Evolutionary conservation across 1,140 invertebrate species (phyloP).

Genomic region (Drosophila cardini): DNA sequence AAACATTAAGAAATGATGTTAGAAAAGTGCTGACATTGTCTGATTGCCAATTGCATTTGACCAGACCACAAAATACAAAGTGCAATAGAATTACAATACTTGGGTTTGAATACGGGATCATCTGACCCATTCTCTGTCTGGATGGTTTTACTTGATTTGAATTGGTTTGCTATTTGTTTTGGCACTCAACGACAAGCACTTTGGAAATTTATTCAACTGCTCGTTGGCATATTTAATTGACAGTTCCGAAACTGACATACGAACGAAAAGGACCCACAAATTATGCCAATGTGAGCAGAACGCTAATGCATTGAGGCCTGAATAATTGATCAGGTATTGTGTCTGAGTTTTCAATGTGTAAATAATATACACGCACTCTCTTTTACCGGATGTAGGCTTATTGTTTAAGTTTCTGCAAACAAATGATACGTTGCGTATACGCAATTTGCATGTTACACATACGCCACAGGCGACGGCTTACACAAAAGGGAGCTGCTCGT

Average conservation of each 20-base stretch:
- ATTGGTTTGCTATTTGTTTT: slow-evolving; percentile 46
- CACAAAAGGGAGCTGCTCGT: slow-evolving; percentile 2
- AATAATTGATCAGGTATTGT: slow-evolving; percentile 72
- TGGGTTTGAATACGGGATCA: slow-evolving; percentile 13
- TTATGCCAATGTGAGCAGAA: slow-evolving; percentile 45
- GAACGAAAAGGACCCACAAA: slow-evolving; percentile 26
- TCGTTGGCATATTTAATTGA: slow-evolving; percentile 50
- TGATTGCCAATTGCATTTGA: slow-evolving; percentile 50
- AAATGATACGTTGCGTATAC: slow-evolving; percentile 62
- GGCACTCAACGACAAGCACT: slow-evolving; percentile 50
- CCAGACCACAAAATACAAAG: slow-evolving; percentile 45
- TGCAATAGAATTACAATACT: slow-evolving; percentile 46
- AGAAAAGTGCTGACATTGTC: slow-evolving; percentile 48
- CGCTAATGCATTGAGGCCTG: slow-evolving; percentile 76
- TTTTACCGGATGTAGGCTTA: slow-evolving; percentile 12
- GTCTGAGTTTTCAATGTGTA: slow-evolving; percentile 69
- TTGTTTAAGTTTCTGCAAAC: slow-evolving; percentile 44
- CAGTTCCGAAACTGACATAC: slow-evolving; percentile 18
- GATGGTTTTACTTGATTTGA: slow-evolving; percentile 26
- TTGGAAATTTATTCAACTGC: slow-evolving; percentile 43
- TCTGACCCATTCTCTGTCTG: background rate
- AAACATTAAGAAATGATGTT: slow-evolving; percentile 37
- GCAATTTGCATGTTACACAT: slow-evolving; percentile 65
- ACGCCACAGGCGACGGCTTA: slow-evolving; percentile 53
- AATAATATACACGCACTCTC: slow-evolving; percentile 56